A percentile compares a stretch with the other conserved stretches of the same genome.
phyloP scores from a whole-genome alignment of 2,113 vertebrate genomes.

The Vulpes vulpes region DNA sequence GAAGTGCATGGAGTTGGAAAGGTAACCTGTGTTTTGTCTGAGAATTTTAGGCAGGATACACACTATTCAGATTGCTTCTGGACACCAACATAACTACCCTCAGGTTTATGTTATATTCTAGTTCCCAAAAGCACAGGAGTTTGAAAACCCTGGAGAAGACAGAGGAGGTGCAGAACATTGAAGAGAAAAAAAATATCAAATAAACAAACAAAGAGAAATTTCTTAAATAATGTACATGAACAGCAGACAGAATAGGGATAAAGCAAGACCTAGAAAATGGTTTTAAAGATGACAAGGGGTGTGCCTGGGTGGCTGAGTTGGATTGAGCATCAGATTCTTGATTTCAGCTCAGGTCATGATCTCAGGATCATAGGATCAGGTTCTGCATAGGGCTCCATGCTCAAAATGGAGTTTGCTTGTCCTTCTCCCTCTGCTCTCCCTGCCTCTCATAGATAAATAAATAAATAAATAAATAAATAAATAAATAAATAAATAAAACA shows the following conservation, averaged over 20 bases:
- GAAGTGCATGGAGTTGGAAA: background rate
- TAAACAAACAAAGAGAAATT: background rate
- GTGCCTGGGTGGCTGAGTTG: background rate
- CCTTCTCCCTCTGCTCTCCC: background rate
- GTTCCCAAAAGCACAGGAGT: background rate
- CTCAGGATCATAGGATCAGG: background rate
- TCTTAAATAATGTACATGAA: background rate
- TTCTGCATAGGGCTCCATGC: background rate
- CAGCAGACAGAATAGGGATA: background rate
- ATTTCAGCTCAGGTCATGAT: background rate
- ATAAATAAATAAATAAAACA: too few species aligned
- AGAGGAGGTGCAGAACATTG: fast-evolving
- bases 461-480: too few species aligned
- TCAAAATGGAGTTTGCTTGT: background rate
- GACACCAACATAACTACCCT: background rate
- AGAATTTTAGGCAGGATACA: background rate
- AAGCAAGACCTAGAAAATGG: background rate
- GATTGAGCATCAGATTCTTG: background rate
- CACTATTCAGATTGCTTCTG: background rate
- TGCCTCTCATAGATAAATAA: too few species aligned
- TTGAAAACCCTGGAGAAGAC: background rate
- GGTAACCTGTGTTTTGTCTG: background rate
- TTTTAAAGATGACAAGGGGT: background rate
- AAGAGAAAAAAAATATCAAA: background rate
- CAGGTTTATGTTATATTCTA: background rate